phyloP scores from a whole-genome alignment of 2,797 vertebrate genomes.

The Artibeus lituratus region DNA sequence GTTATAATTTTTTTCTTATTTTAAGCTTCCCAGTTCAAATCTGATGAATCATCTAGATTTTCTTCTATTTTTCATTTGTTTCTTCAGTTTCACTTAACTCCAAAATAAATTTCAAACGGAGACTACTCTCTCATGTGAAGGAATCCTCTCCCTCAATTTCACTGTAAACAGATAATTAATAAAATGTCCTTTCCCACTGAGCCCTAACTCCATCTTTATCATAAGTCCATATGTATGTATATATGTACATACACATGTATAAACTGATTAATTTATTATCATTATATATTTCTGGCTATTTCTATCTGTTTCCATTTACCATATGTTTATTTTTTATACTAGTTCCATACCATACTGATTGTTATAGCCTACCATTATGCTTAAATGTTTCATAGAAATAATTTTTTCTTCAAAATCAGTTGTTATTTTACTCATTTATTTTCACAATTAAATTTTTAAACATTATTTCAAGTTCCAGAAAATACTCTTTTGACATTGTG shows the following conservation, averaged over 20 bases:
- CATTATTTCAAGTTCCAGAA: conserved; percentile 10
- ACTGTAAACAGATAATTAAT: neutral
- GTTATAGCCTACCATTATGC: neutral
- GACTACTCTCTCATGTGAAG: neutral
- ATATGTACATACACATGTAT: neutral
- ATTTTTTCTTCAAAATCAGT: conserved; percentile 20
- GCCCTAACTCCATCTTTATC: neutral
- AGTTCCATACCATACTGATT: neutral
- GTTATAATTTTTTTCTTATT: neutral
- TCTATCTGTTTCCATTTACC: neutral
- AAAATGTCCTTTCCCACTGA: neutral
- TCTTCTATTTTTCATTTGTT: neutral
- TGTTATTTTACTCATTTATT: conserved; percentile 20
- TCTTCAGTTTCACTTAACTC: neutral
- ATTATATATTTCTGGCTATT: neutral
- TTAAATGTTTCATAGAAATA: neutral
- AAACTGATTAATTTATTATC: neutral
- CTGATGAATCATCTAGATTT: neutral
- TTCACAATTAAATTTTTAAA: neutral
- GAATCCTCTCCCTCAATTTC: neutral
- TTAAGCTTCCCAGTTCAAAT: neutral
- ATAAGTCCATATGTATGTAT: neutral
- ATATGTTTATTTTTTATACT: neutral
- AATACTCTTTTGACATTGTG: neutral
- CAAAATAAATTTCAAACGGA: neutral